Evolutionary conservation across 1,140 invertebrate species (phyloP), one percentile per base, ranked within the genome.

Genomic region (Cryptotermes secundus): DNA sequence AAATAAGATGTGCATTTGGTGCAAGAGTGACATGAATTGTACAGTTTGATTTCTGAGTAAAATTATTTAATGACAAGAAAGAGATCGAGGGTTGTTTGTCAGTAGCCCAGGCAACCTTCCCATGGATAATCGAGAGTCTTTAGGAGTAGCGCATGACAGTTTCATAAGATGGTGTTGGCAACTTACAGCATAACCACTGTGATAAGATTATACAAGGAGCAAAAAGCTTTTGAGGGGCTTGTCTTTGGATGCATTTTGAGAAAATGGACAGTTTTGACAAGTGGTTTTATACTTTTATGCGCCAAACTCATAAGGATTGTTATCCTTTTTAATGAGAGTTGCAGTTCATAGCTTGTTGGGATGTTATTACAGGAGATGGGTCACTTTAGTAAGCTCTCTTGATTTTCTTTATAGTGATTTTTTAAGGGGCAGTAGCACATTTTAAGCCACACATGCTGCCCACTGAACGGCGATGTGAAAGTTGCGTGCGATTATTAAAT

Each of bases 401-500:
- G 59, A 12, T 65, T 65, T 65, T 65, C 59, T n/a, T 65, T 65
- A 65, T n/a, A 65, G 59, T 26, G 10, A n/a, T n/a, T 72, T 72
- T 72, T 1, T 26, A 72, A 72, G 59, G 9, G 26, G 26, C n/a
- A 72, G 9, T 31, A 31, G 26, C 26, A 72, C 59, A 31, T 72
- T 72, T 26, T 72, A n/a, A 26, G n/a, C 26, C 59, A 31, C 31
- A 72, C n/a, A 72, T n/a, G 9, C 31, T 72, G 59, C 59, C n/a
- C 31, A 16, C 10, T 72, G n/a, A 72, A 72, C 59, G 59, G n/a
- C n/a, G 59, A 72, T 31, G 59, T 72, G n/a, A 59, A 22, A 72
- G n/a, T 72, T 72, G 59, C 59, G 59, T 72, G 59, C 59, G 59
- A 72, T 72, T 72, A n/a, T 72, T 72, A 72, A n/a, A 72, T 72